These are phyloP conservation scores for Oreortyx pictus DNA, from an alignment of 2,797 vertebrate species.

Conservation along the genomic window DNA sequence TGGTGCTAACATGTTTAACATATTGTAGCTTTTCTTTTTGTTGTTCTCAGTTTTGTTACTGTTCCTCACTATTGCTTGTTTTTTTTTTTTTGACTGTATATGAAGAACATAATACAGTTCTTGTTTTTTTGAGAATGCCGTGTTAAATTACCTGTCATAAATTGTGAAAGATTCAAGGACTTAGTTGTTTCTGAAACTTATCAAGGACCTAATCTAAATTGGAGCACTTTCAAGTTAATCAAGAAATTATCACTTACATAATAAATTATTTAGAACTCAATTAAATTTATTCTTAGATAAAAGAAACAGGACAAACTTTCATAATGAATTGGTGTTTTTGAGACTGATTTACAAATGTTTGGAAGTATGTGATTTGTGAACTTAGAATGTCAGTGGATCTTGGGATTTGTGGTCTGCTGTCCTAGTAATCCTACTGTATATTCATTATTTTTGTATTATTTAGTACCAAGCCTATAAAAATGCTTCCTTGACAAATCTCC, in stretches of 20 bases:
- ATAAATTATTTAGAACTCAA: conserved; percentile 42
- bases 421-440: neutral
- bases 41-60: neutral
- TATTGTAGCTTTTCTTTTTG: neutral
- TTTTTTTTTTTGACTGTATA: neutral
- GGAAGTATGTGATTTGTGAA: neutral
- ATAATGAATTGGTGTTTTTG: neutral
- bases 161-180: neutral
- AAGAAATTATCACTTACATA: conserved; percentile 36
- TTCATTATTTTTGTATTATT: neutral
- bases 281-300: conserved; percentile 49
- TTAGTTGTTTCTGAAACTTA: conserved; percentile 31
- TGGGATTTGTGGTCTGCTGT: neutral
- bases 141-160: neutral
- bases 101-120: neutral
- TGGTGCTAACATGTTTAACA: neutral
- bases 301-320: conserved; percentile 19
- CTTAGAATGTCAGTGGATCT: neutral
- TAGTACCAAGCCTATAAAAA: neutral
- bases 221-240: conserved; percentile 41
- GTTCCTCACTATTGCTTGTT: neutral
- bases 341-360: neutral
- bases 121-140: neutral
- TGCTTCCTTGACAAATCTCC: neutral
- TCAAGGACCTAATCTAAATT: conserved; percentile 16